A percentile compares a stretch with the other conserved stretches of the same genome.
Conservation (phyloP, 2,888 invertebrate genomes). For the Thera obeliscata region DNA sequence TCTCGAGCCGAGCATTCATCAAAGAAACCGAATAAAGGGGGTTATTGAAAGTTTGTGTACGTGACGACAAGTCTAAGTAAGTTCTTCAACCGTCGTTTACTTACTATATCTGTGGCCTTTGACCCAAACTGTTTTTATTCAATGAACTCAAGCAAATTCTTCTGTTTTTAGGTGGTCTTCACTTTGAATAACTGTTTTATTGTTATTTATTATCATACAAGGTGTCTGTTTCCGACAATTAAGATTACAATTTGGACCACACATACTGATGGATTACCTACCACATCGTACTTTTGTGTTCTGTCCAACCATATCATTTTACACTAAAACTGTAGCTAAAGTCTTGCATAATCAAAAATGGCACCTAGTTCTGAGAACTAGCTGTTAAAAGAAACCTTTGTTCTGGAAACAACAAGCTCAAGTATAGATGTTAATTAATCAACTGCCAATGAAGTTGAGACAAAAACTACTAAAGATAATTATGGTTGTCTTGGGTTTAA, state of each 20-base stretch:
- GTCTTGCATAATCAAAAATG: slow-evolving; percentile 1
- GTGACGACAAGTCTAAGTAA: slow-evolving; percentile 46
- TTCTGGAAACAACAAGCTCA: slow-evolving; percentile 1
- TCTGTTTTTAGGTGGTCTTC: slow-evolving; percentile 48
- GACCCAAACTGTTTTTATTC: slow-evolving; percentile 50
- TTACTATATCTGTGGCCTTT: slow-evolving; percentile 50
- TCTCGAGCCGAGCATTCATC: slow-evolving; percentile 38
- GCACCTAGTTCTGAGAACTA: not conserved
- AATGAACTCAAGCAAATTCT: slow-evolving; percentile 46
- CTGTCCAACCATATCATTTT: slow-evolving; percentile 1
- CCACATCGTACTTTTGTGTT: slow-evolving; percentile 17
- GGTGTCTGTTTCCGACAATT: slow-evolving; percentile 37
- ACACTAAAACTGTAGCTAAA: not conserved
- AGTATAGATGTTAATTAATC: slow-evolving; percentile 10
- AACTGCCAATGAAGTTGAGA: slow-evolving; percentile 6
- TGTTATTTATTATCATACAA: slow-evolving; percentile 40
- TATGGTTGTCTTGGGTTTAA: not conserved
- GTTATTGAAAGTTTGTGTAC: slow-evolving; percentile 52
- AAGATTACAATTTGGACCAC: slow-evolving; percentile 34
- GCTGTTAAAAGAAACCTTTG: slow-evolving; percentile 7
- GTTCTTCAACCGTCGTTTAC: slow-evolving; percentile 29
- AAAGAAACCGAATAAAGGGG: slow-evolving; percentile 45
- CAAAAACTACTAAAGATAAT: slow-evolving; percentile 2
- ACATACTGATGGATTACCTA: slow-evolving; percentile 28
- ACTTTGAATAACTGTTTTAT: slow-evolving; percentile 41